phyloP scores from a whole-genome alignment of 2,797 vertebrate species.

The Enteromius radiatus region DNA sequence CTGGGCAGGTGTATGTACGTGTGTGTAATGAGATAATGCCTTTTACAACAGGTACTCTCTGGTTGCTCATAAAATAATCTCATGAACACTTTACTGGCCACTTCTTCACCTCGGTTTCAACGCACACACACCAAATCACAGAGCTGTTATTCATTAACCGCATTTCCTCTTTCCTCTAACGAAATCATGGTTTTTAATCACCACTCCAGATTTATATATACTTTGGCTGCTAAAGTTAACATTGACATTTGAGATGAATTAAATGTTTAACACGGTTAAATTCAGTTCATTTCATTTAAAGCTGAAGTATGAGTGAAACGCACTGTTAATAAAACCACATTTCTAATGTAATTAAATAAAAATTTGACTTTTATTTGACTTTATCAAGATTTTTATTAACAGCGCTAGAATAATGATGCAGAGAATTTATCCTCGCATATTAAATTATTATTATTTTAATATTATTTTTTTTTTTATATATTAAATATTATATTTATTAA shows the following conservation, averaged over 20 bases:
- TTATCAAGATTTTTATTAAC: background rate
- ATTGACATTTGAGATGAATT: background rate
- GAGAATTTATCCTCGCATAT: background rate
- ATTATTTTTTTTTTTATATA: too few relatives aligned
- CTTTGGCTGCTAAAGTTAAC: background rate
- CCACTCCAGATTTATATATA: constrained; percentile 2
- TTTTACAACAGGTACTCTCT: constrained; percentile 71
- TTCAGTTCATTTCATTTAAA: background rate
- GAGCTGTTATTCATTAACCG: constrained; percentile 36
- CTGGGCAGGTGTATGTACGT: constrained; percentile 47
- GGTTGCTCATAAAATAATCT: constrained; percentile 56
- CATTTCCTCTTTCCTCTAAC: background rate
- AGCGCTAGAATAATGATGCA: background rate
- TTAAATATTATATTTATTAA: background rate
- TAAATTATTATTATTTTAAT: too few relatives aligned
- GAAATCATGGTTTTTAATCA: constrained; percentile 1
- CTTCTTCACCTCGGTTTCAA: constrained; percentile 36
- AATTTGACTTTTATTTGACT: too few relatives aligned
- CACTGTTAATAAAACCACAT: background rate
- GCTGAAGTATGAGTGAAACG: background rate
- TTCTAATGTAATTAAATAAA: too few relatives aligned
- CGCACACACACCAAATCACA: constrained; percentile 50
- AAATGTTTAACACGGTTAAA: background rate
- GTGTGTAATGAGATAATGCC: constrained; percentile 66
- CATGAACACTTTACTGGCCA: constrained; percentile 70